Percentiles rank a stretch among this genome's conserved stretches.
Conservation (phyloP, 2,113 vertebrate genomes). For the Rhagologus leucostigma region DNA sequence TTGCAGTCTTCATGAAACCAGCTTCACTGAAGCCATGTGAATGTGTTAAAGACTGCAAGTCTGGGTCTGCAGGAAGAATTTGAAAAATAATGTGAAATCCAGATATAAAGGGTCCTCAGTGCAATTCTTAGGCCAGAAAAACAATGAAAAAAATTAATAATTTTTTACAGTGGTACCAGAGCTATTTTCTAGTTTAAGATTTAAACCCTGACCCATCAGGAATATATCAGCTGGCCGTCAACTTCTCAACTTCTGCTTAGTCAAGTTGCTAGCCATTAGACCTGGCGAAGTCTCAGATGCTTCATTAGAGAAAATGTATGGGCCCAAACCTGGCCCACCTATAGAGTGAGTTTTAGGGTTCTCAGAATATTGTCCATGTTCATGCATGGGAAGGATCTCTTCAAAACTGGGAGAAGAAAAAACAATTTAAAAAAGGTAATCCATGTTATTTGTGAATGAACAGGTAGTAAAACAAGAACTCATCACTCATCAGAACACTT, state of each 20-base stretch:
- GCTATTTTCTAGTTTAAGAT: not conserved
- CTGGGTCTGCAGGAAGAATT: not conserved
- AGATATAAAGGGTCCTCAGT: not conserved
- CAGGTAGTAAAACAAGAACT: not conserved
- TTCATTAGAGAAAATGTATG: not conserved
- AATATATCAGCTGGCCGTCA: not conserved
- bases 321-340: not conserved
- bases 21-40: not conserved
- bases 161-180: not conserved
- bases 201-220: not conserved
- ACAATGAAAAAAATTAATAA: rapidly evolving
- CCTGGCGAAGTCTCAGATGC: not conserved
- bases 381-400: not conserved
- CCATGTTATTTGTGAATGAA: not conserved
- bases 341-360: not conserved
- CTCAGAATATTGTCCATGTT: not conserved
- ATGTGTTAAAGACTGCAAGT: not conserved
- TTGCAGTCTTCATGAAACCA: not conserved
- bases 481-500: not conserved
- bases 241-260: not conserved
- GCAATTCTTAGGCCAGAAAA: not conserved
- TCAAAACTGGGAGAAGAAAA: not conserved
- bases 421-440: not conserved
- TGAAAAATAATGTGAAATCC: not conserved
- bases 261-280: not conserved